These are phyloP conservation scores for Drosophila borealis DNA, from an alignment of 2,888 invertebrate genomes.

Conservation along the genomic window DNA sequence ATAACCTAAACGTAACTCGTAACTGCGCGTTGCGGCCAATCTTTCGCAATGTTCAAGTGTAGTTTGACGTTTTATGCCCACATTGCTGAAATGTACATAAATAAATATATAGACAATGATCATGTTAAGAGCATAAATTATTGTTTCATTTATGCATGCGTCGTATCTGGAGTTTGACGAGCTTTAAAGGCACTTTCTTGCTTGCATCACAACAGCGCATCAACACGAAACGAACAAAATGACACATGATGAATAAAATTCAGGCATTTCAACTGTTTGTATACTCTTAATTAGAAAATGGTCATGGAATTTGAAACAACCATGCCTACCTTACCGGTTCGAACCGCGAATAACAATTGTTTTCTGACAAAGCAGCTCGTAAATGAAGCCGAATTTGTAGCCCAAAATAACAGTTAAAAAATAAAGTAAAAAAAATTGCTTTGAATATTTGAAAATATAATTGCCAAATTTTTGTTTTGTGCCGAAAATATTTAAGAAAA, in stretches of 20 bases:
- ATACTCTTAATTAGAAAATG: not conserved
- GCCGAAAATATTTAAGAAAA: too few species aligned
- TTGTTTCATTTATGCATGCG: slow-evolving; percentile 59
- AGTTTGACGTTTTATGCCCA: slow-evolving; percentile 67
- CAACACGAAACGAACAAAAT: not conserved
- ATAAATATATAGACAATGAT: slow-evolving; percentile 55
- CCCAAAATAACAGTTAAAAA: too few species aligned
- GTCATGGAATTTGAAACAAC: not conserved
- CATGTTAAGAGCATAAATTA: slow-evolving; percentile 61
- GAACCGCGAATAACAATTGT: not conserved
- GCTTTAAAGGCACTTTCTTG: slow-evolving; percentile 29
- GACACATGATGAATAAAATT: not conserved
- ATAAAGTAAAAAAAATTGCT: too few species aligned
- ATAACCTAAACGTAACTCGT: slow-evolving; percentile 48
- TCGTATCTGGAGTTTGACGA: slow-evolving; percentile 59
- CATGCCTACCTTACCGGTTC: not conserved
- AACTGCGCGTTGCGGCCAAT: slow-evolving; percentile 46
- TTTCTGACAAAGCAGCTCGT: too few species aligned
- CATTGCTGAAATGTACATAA: slow-evolving; percentile 71
- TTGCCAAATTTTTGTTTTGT: too few species aligned
- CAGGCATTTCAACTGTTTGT: not conserved
- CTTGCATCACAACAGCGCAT: slow-evolving; percentile 25
- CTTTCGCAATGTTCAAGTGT: slow-evolving; percentile 67
- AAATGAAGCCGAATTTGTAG: too few species aligned
- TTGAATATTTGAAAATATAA: too few species aligned